phyloP scores from a whole-genome alignment of 2,113 vertebrate genomes.

The Cinclus mexicanus region DNA sequence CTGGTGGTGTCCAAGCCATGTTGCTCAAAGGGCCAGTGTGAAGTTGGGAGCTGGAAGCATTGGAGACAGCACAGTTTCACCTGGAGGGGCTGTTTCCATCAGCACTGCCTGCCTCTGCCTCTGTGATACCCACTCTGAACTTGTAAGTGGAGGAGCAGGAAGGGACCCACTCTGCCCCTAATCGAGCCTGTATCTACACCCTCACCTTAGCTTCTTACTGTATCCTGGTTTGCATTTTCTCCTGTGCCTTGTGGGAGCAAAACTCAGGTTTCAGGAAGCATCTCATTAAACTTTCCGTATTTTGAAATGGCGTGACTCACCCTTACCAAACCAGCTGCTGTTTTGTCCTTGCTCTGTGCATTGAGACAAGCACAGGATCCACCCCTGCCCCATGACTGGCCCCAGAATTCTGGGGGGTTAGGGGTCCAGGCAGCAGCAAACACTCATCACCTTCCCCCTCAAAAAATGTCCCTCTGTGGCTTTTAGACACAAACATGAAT shows the following conservation, averaged over 20 bases:
- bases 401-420: not conserved
- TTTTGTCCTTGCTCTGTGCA: not conserved
- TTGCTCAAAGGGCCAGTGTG: not conserved
- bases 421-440: not conserved
- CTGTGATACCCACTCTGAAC: not conserved
- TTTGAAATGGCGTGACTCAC: slow-evolving; percentile 44
- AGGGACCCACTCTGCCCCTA: not conserved
- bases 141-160: not conserved
- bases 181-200: accelerated
- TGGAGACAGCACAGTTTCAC: not conserved
- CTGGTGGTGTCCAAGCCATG: not conserved
- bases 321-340: not conserved
- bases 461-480: slow-evolving; percentile 47
- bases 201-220: not conserved
- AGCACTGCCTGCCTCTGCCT: not conserved
- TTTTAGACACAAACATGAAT: slow-evolving; percentile 9
- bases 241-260: not conserved
- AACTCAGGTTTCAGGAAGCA: slow-evolving; percentile 42
- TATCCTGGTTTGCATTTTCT: not conserved
- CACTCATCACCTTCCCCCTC: not conserved
- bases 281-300: slow-evolving; percentile 37
- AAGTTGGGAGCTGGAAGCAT: not conserved
- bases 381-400: not conserved
- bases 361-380: not conserved
- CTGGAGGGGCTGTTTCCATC: not conserved